Base-by-base conservation (phyloP, 2,113 vertebrate genomes). In the Girardinichthys multiradiatus region DNA sequence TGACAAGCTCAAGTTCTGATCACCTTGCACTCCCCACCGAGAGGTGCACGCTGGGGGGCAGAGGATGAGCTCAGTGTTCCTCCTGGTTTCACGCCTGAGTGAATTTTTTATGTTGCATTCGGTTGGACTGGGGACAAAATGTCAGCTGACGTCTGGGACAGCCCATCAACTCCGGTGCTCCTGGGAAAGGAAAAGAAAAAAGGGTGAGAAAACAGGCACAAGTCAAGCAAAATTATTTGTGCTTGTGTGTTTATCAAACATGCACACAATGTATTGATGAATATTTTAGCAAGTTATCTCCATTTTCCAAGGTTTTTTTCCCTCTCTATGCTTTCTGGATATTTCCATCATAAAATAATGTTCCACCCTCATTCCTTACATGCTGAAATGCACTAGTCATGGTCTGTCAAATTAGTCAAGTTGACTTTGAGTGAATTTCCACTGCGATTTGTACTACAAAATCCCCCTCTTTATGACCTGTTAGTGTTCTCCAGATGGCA, bases 1-100 rank as follows among this genome's bases (percentile, higher is more conserved):
- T 98, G 98, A 99, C 97, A 97, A 97, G 96, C 90, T 96, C 93
- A 94, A 96, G 96, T 96, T 97, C 94, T 88, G 95, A 96, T 98
- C 97, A 99, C 98, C 97, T 99, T 98, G 96, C 95, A 79, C 92
- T 95, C 94, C 96, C 96, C 95, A 63, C 86, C 92, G 92, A 93
- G 96, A 95, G 94, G 94, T 91, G 86, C 92, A 91, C 93, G 87
- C 94, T 90, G 94, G 93, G n/a, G 95, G 95, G 95, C 93, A 87
- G 26, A 39, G n/a, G 4, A 39, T 51, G 95, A 89, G 93, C 86
- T 91, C 93, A 74, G 64, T 95, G 96, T 95, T 96, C 96, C 96
- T 97, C 84, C 80, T 87, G 96, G 95, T 93, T 94, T 93, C 72
- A 87, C 64, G 94, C 92, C 92, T 91, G 90, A 94, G 91, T 95